A percentile compares a stretch with the other conserved stretches of the same genome.
phyloP scores from a whole-genome alignment of 1,140 invertebrate species.

The Carposina sasakii region DNA sequence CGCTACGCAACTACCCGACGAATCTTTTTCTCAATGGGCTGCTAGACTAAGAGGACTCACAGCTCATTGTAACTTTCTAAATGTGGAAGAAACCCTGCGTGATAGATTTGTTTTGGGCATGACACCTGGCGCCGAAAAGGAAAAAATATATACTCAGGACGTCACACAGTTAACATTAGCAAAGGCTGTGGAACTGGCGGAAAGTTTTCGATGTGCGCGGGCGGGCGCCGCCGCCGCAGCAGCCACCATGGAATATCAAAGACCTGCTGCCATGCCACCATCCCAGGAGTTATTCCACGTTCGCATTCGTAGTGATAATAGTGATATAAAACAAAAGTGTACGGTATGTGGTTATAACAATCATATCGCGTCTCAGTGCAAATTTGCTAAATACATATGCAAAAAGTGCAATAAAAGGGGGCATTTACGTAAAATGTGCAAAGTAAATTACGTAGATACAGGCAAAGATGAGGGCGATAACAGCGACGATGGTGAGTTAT shows the following conservation, averaged over 20 bases:
- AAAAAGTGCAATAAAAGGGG: not conserved
- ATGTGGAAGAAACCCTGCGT: not conserved
- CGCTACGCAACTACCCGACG: not conserved
- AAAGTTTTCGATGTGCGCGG: not conserved
- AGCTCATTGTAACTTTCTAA: not conserved
- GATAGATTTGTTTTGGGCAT: not conserved
- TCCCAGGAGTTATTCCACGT: not conserved
- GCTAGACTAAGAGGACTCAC: not conserved
- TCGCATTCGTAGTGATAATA: not conserved
- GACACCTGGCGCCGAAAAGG: not conserved
- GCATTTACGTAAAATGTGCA: not conserved
- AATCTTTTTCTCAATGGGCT: not conserved
- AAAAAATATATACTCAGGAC: not conserved
- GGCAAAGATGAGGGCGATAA: not conserved
- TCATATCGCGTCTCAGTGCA: not conserved
- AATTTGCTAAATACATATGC: not conserved
- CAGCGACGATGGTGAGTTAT: not conserved
- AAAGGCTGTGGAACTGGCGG: constrained; percentile 1
- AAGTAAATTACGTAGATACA: not conserved
- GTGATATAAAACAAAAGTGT: constrained; percentile 1
- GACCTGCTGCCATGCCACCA: not conserved
- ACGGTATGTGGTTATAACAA: not conserved
- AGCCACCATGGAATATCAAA: not conserved
- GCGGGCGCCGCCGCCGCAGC: not conserved
- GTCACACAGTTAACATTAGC: not conserved